Evolutionary conservation across 2,888 invertebrate species (phyloP).

Genomic region (Coelopa pilipes): DNA sequence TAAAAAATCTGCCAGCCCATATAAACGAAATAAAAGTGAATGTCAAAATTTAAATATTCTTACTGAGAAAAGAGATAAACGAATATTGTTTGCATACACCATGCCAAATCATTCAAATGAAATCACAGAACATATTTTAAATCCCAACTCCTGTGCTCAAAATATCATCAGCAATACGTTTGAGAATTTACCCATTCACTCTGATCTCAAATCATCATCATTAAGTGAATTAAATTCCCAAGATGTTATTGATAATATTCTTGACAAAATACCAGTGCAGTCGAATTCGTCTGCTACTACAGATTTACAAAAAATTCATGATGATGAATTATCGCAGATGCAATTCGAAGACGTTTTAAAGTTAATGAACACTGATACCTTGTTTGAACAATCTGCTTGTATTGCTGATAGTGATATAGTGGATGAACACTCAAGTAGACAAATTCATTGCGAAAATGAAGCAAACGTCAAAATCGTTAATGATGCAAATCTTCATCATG

Average conservation of each 20-base stretch:
- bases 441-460: constrained; percentile 53
- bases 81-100: too few relatives aligned
- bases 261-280: not conserved
- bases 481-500: constrained; percentile 64
- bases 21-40: too few relatives aligned
- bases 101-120: too few relatives aligned
- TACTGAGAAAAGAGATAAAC: too few relatives aligned
- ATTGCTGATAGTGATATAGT: not conserved
- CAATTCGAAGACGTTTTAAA: constrained; percentile 47
- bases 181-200: too few relatives aligned
- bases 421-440: constrained; percentile 44
- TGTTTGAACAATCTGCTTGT: constrained; percentile 39
- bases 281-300: not conserved
- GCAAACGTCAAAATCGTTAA: constrained; percentile 61
- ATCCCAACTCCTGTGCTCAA: too few relatives aligned
- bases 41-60: too few relatives aligned
- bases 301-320: not conserved
- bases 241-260: not conserved
- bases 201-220: not conserved
- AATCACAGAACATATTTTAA: too few relatives aligned
- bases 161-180: too few relatives aligned
- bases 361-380: constrained; percentile 44
- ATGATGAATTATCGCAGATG: constrained; percentile 3
- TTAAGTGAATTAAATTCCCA: not conserved
- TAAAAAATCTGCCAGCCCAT: too few relatives aligned